These are phyloP conservation scores for Mylabris sibirica DNA, from an alignment of 2,888 invertebrate genomes.

Conservation along the genomic window DNA sequence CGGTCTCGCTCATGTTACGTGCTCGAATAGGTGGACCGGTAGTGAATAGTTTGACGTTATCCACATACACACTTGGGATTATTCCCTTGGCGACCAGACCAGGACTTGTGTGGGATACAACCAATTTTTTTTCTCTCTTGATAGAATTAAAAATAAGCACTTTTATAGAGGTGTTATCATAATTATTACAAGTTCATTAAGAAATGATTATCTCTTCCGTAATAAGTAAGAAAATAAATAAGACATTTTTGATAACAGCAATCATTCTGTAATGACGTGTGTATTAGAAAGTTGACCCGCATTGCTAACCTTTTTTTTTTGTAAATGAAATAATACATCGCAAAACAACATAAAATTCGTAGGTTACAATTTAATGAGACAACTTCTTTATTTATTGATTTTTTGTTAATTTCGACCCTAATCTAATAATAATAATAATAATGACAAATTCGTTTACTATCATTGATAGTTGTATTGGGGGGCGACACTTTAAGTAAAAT, in stretches of 20 bases:
- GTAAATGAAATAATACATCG: constrained; percentile 44
- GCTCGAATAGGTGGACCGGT: constrained; percentile 51
- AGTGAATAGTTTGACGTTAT: constrained; percentile 42
- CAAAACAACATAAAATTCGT: constrained; percentile 50
- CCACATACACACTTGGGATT: constrained; percentile 19
- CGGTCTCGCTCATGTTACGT: constrained; percentile 51
- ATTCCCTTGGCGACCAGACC: constrained; percentile 24
- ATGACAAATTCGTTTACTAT: constrained; percentile 34
- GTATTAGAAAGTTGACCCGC: constrained; percentile 33
- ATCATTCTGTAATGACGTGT: neutral
- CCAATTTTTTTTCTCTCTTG: neutral
- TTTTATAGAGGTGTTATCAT: neutral
- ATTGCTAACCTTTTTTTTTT: constrained; percentile 40
- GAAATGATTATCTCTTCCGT: neutral
- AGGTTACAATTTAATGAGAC: constrained; percentile 44
- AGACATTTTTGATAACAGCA: constrained; percentile 17
- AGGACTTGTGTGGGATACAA: constrained; percentile 1
- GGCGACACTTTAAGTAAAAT: constrained; percentile 6
- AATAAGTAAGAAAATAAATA: neutral
- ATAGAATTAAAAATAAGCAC: neutral
- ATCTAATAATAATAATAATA: constrained; percentile 31
- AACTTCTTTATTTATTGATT: neutral
- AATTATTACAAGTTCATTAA: neutral
- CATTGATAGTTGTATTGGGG: constrained; percentile 20
- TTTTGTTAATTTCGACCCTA: constrained; percentile 17